A percentile compares a stretch with the other conserved stretches of the same genome.
phyloP scores from a whole-genome alignment of 2,113 vertebrate genomes.

The Heteronetta atricapilla region DNA sequence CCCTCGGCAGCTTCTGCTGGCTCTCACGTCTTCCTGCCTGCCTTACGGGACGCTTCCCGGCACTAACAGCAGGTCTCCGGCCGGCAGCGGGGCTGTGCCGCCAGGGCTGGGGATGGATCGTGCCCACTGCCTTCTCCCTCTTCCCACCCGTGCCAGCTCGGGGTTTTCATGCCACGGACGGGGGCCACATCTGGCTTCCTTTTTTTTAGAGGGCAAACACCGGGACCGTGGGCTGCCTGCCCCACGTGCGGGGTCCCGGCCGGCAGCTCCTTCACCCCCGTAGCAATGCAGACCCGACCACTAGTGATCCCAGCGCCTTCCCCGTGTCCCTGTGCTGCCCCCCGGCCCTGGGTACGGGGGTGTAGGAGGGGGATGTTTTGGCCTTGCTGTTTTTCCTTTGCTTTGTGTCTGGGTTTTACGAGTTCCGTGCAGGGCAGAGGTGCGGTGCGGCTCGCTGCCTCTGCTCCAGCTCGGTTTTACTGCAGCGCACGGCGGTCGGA shows the following conservation, averaged over 20 bases:
- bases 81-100: fast-evolving
- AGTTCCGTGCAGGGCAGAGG: neutral
- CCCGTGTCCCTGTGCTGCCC: fast-evolving
- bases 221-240: neutral
- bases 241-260: neutral
- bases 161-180: neutral
- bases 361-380: neutral
- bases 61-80: neutral
- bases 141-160: neutral
- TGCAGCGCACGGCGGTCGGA: neutral
- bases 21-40: conserved; percentile 41
- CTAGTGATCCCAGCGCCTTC: conserved; percentile 20
- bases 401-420: neutral
- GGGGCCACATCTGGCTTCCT: neutral
- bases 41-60: neutral
- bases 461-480: neutral
- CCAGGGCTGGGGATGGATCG: neutral
- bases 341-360: neutral
- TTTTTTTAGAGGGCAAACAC: neutral
- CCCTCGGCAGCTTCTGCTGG: neutral
- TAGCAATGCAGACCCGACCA: conserved; percentile 37
- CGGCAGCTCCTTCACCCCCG: neutral
- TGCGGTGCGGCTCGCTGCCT: fast-evolving
- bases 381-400: neutral
- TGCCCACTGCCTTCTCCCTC: neutral